These are phyloP conservation scores for Urocynchramus pylzowi DNA, from an alignment of 2,113 vertebrate genomes.

Conservation along the genomic window DNA sequence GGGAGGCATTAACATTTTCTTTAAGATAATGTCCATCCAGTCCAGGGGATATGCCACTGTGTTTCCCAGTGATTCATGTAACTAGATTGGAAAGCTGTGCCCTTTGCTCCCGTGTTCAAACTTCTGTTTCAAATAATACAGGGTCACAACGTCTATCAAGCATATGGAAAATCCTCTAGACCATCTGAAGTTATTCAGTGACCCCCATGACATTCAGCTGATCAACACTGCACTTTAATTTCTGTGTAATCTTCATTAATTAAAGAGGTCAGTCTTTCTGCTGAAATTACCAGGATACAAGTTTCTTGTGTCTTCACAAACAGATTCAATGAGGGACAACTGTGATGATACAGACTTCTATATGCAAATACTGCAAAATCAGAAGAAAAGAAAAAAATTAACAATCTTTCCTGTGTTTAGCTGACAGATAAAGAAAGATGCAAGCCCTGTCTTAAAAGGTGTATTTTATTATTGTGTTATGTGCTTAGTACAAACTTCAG, in stretches of 20 bases:
- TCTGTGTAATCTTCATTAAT: not conserved
- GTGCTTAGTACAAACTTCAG: not conserved
- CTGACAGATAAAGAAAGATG: not conserved
- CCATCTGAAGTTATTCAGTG: not conserved
- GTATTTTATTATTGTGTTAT: not conserved
- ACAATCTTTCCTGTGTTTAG: not conserved
- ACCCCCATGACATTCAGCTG: not conserved
- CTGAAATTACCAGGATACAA: not conserved
- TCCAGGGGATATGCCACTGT: not conserved
- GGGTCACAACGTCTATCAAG: not conserved
- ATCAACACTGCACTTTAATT: not conserved
- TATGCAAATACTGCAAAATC: not conserved
- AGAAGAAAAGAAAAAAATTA: not conserved
- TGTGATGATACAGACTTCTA: not conserved
- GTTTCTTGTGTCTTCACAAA: not conserved
- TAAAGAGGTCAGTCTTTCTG: not conserved
- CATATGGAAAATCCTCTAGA: accelerated
- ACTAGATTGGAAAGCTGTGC: not conserved
- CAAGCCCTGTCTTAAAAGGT: not conserved
- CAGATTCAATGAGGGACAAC: not conserved
- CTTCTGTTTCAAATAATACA: not conserved
- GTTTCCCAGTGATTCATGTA: not conserved
- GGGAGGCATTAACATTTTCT: not conserved
- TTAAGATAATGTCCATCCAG: not conserved
- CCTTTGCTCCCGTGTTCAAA: not conserved